Percentiles rank a stretch among this genome's conserved stretches.
These are phyloP conservation scores for Salmo trutta DNA, from an alignment of 2,797 vertebrate species.

Conservation along the genomic window DNA sequence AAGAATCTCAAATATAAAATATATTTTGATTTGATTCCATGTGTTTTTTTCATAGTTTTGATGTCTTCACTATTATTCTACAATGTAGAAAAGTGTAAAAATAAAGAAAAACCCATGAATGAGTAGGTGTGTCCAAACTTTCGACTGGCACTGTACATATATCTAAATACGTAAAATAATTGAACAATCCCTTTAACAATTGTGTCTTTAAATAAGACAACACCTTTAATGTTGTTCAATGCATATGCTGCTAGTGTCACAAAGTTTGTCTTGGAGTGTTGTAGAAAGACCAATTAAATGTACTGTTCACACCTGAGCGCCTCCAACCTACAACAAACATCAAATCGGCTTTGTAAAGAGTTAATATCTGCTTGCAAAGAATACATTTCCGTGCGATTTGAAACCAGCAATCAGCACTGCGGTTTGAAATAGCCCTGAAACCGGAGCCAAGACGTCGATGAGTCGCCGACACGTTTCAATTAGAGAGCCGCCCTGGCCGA, in stretches of 20 bases:
- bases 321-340: conserved; percentile 64
- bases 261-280: not conserved
- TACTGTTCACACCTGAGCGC: not conserved
- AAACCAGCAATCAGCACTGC: conserved; percentile 85
- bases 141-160: too few species aligned
- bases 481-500: conserved; percentile 81
- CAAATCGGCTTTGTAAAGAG: conserved; percentile 67
- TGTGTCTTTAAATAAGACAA: not conserved
- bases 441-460: conserved; percentile 82
- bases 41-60: too few species aligned
- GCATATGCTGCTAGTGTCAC: not conserved
- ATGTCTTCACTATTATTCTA: too few species aligned
- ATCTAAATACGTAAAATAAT: not conserved
- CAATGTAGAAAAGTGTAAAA: too few species aligned
- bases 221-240: not conserved
- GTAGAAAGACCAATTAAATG: not conserved
- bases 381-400: conserved; percentile 80
- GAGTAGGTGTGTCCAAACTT: too few species aligned
- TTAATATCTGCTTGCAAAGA: conserved; percentile 76
- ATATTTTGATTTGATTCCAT: too few species aligned
- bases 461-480: conserved; percentile 91
- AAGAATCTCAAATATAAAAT: too few species aligned
- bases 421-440: conserved; percentile 86
- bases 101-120: too few species aligned
- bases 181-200: too few species aligned